phyloP scores from a whole-genome alignment of 1,140 invertebrate genomes.

The Coenobita brevimanus region DNA sequence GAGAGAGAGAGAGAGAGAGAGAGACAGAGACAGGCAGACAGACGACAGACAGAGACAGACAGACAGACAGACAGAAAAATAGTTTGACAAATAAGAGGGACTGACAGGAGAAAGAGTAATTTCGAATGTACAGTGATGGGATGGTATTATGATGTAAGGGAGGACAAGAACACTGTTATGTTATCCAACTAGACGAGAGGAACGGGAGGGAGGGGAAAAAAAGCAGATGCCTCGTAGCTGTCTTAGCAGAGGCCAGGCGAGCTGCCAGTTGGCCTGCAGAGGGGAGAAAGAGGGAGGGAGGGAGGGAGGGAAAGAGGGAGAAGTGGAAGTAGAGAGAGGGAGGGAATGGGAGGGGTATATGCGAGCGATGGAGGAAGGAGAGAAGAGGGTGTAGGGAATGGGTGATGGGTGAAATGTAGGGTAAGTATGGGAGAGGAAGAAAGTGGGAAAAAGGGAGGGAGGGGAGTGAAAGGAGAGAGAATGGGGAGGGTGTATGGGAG shows the following conservation, averaged over 20 bases:
- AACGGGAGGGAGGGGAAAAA: not conserved
- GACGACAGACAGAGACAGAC: no score
- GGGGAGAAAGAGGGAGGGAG: not conserved
- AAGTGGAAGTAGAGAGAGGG: not conserved
- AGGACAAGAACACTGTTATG: not conserved
- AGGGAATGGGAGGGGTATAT: not conserved
- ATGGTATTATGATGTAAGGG: no score
- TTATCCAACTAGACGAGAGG: not conserved
- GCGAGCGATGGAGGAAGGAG: not conserved
- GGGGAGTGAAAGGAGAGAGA: no score
- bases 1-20: not conserved
- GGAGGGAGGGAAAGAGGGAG: not conserved
- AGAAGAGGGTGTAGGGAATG: not conserved
- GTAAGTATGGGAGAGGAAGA: not conserved
- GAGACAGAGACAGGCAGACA: no score
- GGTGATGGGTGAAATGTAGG: not conserved
- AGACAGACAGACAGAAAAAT: no score
- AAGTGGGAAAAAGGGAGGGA: no score
- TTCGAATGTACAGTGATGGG: no score
- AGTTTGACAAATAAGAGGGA: not conserved
- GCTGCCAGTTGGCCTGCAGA: slow-evolving; percentile 32
- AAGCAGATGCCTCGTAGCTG: not conserved
- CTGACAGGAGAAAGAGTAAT: not conserved
- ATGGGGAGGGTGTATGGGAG: no score
- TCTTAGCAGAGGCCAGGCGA: slow-evolving; percentile 26